A percentile compares a stretch with the other conserved stretches of the same genome.
These are phyloP conservation scores for Morone saxatilis DNA, from an alignment of 2,113 vertebrate genomes.

Conservation along the genomic window DNA sequence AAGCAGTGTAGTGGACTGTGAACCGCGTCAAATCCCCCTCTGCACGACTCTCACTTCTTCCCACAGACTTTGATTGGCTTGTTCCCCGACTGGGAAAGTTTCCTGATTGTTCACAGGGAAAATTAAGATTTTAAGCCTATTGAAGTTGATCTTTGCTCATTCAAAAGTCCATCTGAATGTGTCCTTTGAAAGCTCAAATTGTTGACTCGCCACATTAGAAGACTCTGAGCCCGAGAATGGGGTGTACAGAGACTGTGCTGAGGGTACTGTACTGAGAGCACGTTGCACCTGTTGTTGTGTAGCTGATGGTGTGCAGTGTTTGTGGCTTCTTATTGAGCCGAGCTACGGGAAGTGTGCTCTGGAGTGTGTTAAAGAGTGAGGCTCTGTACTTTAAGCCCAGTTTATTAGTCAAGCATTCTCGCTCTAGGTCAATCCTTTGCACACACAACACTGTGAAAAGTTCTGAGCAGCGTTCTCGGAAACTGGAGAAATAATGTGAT, in stretches of 20 bases:
- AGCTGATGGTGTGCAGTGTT: conserved; percentile 47
- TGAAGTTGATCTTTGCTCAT: conserved; percentile 84
- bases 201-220: conserved; percentile 68
- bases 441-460: background rate
- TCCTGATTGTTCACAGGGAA: conserved; percentile 83
- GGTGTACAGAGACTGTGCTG: background rate
- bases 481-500: background rate
- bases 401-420: conserved; percentile 41
- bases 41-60: conserved; percentile 71
- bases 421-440: background rate
- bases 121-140: conserved; percentile 88
- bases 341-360: conserved; percentile 44
- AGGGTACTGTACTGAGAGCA: conserved; percentile 69
- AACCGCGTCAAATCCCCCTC: conserved; percentile 87
- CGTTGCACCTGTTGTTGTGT: conserved; percentile 74
- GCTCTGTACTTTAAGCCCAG: conserved; percentile 19
- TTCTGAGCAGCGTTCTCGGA: background rate
- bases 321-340: conserved; percentile 16
- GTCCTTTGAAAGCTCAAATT: conserved; percentile 76
- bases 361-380: conserved; percentile 41
- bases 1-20: conserved; percentile 87
- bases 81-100: conserved; percentile 82
- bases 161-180: conserved; percentile 83
- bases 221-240: conserved; percentile 43
- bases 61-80: conserved; percentile 83